Conservation (phyloP, 2,888 invertebrate species). For the Amblyteles armatorius region DNA sequence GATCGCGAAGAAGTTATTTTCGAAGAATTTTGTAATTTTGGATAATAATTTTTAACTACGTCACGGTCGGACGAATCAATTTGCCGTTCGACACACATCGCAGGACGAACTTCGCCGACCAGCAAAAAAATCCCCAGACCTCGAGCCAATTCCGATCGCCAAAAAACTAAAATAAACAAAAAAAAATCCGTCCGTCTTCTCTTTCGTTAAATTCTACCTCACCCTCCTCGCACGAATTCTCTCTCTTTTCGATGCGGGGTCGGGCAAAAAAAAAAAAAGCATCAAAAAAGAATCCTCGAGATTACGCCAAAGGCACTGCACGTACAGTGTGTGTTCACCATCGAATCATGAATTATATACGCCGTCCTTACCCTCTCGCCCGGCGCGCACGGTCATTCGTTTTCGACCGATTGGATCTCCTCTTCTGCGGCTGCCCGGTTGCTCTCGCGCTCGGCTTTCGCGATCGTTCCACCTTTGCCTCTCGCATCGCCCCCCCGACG, state of each 20-base stretch:
- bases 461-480: not conserved
- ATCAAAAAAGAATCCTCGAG: slow-evolving; percentile 19
- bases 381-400: slow-evolving; percentile 64
- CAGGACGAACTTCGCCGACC: too few species aligned
- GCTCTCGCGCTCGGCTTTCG: slow-evolving; percentile 12
- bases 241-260: not conserved
- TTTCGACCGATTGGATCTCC: slow-evolving; percentile 67
- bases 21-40: too few species aligned
- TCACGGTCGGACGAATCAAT: too few species aligned
- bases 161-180: too few species aligned
- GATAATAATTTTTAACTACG: too few species aligned
- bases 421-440: slow-evolving; percentile 39
- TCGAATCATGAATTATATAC: slow-evolving; percentile 71
- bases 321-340: slow-evolving; percentile 20
- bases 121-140: too few species aligned
- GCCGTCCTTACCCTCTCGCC: slow-evolving; percentile 56
- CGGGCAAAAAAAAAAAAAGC: not conserved
- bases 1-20: too few species aligned
- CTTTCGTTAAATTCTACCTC: not conserved
- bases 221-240: not conserved
- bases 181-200: too few species aligned
- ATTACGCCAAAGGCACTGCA: slow-evolving; percentile 29
- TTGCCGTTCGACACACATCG: too few species aligned
- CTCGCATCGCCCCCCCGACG: not conserved
- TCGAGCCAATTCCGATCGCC: too few species aligned